Base-by-base conservation (phyloP, 1,140 invertebrate species). In the Adoxophyes honmai region DNA sequence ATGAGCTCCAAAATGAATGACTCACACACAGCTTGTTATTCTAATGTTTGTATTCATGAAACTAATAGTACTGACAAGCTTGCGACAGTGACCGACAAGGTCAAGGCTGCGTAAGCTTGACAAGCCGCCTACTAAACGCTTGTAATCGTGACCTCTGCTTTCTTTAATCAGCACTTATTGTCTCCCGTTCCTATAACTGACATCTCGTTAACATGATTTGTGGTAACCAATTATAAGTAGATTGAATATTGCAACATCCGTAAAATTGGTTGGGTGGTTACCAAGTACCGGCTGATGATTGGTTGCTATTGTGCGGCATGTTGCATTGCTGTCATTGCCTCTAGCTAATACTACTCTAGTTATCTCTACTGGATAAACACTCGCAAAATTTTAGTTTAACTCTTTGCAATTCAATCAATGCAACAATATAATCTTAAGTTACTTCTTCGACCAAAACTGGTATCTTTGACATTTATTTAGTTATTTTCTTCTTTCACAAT, bases 121-220 rank as follows among this genome's bases (percentile, higher is more conserved):
- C 38, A 28, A 8, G 37, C 38, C 38, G 15, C 38, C 15, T 28
- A 28, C 21, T 28, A 28, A 28, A 21, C 4, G 16, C 16, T 44
- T 18, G 16, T 16, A 44, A 28, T 39, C 15, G 18, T 48, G 42
- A 48, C 42, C 42, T 48, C 42, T 48, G 42, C n/a, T 48, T 48
- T 48, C 42, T 33, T 48, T 48, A 48, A 48, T 48, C 18, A 48
- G 42, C 42, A 21, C 9, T 9, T 18, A 48, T 48, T 48, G 42
- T 48, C 42, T 48, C 42, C 21, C 42, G 42, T 8, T 11, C 42
- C 15, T 11, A 48, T 21, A 18, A 48, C 18, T 48, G 42, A 48
- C 21, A 48, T 48, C 42, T 48, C 21, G 42, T 48, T 48, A 48
- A 48, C 16, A 21, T 48, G 42, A 48, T 48, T 48, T 48, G 42